Base-by-base conservation (phyloP, 2,888 invertebrate genomes). In the Julus scandinavius region DNA sequence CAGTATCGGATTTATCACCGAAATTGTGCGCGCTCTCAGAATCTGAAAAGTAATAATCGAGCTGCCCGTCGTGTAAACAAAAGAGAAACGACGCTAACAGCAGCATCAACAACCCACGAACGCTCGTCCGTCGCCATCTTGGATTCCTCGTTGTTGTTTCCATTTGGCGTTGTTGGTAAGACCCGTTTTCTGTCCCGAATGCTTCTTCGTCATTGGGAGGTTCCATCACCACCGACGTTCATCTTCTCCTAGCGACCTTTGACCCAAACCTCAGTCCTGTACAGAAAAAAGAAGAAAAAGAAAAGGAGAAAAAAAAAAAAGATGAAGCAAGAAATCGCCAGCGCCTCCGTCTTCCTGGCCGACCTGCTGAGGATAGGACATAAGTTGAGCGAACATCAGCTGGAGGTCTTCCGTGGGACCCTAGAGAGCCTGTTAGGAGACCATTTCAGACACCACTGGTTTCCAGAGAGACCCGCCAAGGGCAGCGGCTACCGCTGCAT, bases 401-500 rank as follows among this genome's bases (percentile, higher is more conserved):
- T 93, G 89, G 93, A 93, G 87, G 92, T 92, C 90, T 94, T 94
- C 90, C 92, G 93, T 89, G 92, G 91, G 88, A 92, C 92, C 86
- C 90, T 94, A 89, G 92, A 92, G 85, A 92, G 93, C 89, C 91
- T 93, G 89, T 90, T 94, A 89, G 91, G 92, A 17, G 91, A 92
- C 89, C 93, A 94, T 89, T 94, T 94, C 91, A 92, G 94, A 91
- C 94, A 95, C 92, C 95, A 95, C 91, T 96, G 95, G 96, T 96
- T 95, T 92, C 95, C 95, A 41, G 95, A 95, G 90, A 93, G 94
- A 91, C 95, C 95, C 85, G 94, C 93, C 91, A 95, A 94, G 92
- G 95, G 95, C 88, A 95, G 95, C 91, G 96, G 95, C 88, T 96
- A 95, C 92, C 94, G 95, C 90, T 94, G 95, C 91, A 94, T 96